Conservation (phyloP, 2,797 vertebrate species). For the Etheostoma nigrum region DNA sequence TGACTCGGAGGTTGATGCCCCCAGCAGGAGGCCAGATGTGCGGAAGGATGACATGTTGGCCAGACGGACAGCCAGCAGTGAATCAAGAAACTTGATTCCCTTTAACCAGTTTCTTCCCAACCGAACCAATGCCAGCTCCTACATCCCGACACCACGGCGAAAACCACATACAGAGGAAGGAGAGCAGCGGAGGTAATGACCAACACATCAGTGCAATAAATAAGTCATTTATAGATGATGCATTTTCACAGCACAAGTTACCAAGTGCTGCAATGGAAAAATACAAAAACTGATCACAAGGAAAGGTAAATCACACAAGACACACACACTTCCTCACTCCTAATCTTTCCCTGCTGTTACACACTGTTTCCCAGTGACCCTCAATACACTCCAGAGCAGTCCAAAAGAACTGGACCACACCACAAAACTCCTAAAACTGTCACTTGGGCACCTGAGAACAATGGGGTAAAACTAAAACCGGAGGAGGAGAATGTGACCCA, state of each 20-base stretch:
- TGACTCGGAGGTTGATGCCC: slow-evolving; percentile 91
- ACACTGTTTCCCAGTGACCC: slow-evolving; percentile 58
- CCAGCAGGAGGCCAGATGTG: slow-evolving; percentile 93
- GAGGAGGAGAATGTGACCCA: slow-evolving; percentile 73
- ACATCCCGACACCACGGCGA: slow-evolving; percentile 90
- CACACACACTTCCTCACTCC: not conserved
- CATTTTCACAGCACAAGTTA: not conserved
- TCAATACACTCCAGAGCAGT: slow-evolving; percentile 58
- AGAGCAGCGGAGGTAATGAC: slow-evolving; percentile 88
- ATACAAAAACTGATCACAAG: not conserved
- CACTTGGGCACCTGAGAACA: slow-evolving; percentile 77
- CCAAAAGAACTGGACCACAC: slow-evolving; percentile 55
- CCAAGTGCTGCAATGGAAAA: not conserved
- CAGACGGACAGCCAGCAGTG: slow-evolving; percentile 89
- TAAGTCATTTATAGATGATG: not conserved
- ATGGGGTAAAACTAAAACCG: slow-evolving; percentile 66
- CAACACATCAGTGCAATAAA: not conserved
- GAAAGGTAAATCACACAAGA: slow-evolving; percentile 13
- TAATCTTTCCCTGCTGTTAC: slow-evolving; percentile 42
- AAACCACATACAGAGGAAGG: slow-evolving; percentile 90
- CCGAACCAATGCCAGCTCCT: slow-evolving; percentile 92
- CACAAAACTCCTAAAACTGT: slow-evolving; percentile 76
- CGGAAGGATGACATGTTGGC: slow-evolving; percentile 98
- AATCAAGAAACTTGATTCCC: slow-evolving; percentile 91
- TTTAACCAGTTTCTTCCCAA: slow-evolving; percentile 99